A percentile compares a stretch with the other conserved stretches of the same genome.
Conservation (phyloP, 2,888 invertebrate species). For the Malthinus flaveolus region DNA sequence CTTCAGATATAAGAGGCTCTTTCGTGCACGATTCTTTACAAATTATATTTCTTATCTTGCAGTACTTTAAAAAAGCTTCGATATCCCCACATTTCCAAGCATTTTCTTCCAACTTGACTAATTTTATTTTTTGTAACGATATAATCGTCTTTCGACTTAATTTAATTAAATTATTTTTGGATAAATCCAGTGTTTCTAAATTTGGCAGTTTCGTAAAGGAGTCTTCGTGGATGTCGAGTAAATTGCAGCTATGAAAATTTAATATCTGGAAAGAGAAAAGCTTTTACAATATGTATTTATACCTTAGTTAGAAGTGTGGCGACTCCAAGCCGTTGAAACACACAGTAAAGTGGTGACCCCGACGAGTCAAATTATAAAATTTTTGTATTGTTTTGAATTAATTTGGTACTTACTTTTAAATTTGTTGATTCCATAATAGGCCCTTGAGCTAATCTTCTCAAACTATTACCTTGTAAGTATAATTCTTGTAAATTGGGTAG, state of each 20-base stretch:
- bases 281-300: too few relatives aligned
- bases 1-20: constrained; percentile 42
- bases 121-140: constrained; percentile 56
- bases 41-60: constrained; percentile 50
- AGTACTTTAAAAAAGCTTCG: constrained; percentile 55
- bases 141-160: constrained; percentile 57
- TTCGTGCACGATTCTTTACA: constrained; percentile 56
- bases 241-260: constrained; percentile 62
- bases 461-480: constrained; percentile 66
- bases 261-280: constrained; percentile 56
- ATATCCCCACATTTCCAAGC: constrained; percentile 61
- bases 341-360: too few relatives aligned
- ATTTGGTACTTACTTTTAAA: constrained; percentile 53
- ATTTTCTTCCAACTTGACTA: constrained; percentile 61
- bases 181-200: constrained; percentile 61
- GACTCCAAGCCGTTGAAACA: too few relatives aligned
- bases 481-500: constrained; percentile 59
- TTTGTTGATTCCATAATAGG: constrained; percentile 61
- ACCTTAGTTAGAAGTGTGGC: too few relatives aligned
- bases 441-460: constrained; percentile 59
- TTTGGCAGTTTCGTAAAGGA: constrained; percentile 61
- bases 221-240: constrained; percentile 59
- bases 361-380: background rate
- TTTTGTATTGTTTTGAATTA: constrained; percentile 9
- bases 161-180: constrained; percentile 64